A percentile compares a stretch with the other conserved stretches of the same genome.
Evolutionary conservation across 1,140 invertebrate genomes (phyloP).

Genomic region (Metaphire vulgaris): DNA sequence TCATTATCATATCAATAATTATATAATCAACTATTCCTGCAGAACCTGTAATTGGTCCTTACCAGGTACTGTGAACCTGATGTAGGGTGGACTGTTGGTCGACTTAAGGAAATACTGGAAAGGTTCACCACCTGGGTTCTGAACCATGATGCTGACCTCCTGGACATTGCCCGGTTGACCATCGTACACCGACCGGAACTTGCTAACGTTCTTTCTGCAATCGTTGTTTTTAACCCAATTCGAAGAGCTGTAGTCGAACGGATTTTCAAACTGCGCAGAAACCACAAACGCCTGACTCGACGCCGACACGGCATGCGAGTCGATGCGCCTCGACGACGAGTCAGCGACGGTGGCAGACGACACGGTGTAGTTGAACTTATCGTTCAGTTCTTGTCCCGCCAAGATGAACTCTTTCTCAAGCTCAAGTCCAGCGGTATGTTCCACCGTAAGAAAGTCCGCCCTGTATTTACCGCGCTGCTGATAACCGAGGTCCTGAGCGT

Average conservation of each 20-base stretch:
- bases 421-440: slow-evolving; percentile 25
- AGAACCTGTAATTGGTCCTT: too few relatives aligned
- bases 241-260: slow-evolving; percentile 28
- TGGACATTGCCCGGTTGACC: background rate
- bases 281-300: slow-evolving; percentile 27
- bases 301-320: slow-evolving; percentile 22
- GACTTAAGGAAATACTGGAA: slow-evolving; percentile 30
- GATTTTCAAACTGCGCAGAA: slow-evolving; percentile 21
- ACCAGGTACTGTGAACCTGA: slow-evolving; percentile 30
- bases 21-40: too few relatives aligned
- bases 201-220: slow-evolving; percentile 19
- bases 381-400: slow-evolving; percentile 8
- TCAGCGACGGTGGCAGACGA: background rate
- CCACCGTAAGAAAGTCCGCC: slow-evolving; percentile 25
- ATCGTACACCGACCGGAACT: slow-evolving; percentile 11
- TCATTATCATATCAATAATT: too few relatives aligned
- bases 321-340: slow-evolving; percentile 5
- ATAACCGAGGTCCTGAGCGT: slow-evolving; percentile 15
- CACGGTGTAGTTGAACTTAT: background rate
- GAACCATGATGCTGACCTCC: background rate
- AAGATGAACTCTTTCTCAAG: slow-evolving; percentile 27
- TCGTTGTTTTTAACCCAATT: slow-evolving; percentile 26
- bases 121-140: background rate
- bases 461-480: slow-evolving; percentile 18
- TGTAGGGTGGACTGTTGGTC: slow-evolving; percentile 15